phyloP scores from a whole-genome alignment of 2,113 vertebrate genomes.

The Spheniscus mendiculus region DNA sequence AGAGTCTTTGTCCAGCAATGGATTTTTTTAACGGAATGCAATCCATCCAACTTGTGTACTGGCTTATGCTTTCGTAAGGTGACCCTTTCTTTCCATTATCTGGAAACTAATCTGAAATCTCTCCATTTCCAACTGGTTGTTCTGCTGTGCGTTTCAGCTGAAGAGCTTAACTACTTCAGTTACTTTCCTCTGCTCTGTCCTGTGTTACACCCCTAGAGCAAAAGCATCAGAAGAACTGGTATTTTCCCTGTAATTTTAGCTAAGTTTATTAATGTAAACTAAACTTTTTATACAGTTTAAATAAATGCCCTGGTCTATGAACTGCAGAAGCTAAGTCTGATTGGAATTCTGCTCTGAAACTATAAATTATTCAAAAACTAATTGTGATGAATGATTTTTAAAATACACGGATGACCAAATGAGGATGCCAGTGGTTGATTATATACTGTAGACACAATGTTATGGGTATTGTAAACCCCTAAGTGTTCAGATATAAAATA shows the following conservation, averaged over 20 bases:
- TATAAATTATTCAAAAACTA: not conserved
- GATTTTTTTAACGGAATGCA: not conserved
- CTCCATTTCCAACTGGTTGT: not conserved
- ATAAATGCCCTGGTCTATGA: not conserved
- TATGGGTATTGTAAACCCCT: not conserved
- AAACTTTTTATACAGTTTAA: not conserved
- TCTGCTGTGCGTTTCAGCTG: not conserved
- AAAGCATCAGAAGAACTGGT: not conserved
- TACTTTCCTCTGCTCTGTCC: not conserved
- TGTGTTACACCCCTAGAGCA: not conserved
- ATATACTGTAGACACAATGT: not conserved
- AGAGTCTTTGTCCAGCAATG: not conserved
- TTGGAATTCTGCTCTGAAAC: not conserved
- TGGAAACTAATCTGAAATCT: not conserved
- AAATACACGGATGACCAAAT: not conserved
- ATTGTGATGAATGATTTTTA: not conserved
- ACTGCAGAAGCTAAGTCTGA: not conserved
- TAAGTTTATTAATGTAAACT: not conserved
- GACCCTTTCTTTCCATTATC: not conserved
- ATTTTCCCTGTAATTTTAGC: not conserved
- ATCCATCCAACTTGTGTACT: not conserved
- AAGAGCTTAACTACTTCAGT: not conserved
- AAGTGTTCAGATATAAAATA: not conserved
- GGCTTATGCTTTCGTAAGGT: not conserved
- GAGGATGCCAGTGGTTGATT: slow-evolving; percentile 8